A percentile compares a stretch with the other conserved stretches of the same genome.
Evolutionary conservation across 2,888 invertebrate genomes (phyloP).

Genomic region (Steinernema carpocapsae): DNA sequence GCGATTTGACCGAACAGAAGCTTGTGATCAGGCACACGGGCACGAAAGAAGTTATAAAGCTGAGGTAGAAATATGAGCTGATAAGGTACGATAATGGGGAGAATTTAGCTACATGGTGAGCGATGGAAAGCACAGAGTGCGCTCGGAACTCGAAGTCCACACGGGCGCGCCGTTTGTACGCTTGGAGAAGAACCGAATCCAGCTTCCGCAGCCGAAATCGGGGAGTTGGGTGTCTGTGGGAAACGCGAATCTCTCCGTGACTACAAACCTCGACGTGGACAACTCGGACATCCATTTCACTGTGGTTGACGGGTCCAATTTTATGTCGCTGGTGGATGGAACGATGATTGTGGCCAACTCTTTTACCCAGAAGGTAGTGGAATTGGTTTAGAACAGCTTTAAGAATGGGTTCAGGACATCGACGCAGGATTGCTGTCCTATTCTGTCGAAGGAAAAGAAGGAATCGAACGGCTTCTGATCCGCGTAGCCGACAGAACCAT

Average conservation of each 20-base stretch:
- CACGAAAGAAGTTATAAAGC: neutral
- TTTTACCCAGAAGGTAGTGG: conserved; percentile 48
- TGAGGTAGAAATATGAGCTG: conserved; percentile 15
- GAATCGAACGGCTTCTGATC: conserved; percentile 19
- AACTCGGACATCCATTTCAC: conserved; percentile 49
- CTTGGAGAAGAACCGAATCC: conserved; percentile 42
- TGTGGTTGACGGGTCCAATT: conserved; percentile 38
- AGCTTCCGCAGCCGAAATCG: conserved; percentile 38
- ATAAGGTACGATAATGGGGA: conserved; percentile 37
- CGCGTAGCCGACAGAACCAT: conserved; percentile 17
- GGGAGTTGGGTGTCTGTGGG: conserved; percentile 36
- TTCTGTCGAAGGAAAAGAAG: conserved; percentile 41
- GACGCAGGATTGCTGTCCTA: conserved; percentile 41
- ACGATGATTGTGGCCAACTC: conserved; percentile 10
- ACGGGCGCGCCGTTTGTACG: conserved; percentile 55
- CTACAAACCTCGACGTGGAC: conserved; percentile 55
- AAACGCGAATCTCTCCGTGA: conserved; percentile 50
- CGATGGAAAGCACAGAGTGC: conserved; percentile 56
- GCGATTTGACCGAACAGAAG: conserved; percentile 39
- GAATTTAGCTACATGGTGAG: conserved; percentile 57
- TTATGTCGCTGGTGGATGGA: conserved; percentile 41
- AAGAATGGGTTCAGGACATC: conserved; percentile 39
- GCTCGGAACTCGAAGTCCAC: conserved; percentile 46
- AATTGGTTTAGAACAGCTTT: no score
- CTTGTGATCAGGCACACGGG: conserved; percentile 45